phyloP scores from a whole-genome alignment of 2,888 invertebrate species.

The Limnephilus rhombicus region DNA sequence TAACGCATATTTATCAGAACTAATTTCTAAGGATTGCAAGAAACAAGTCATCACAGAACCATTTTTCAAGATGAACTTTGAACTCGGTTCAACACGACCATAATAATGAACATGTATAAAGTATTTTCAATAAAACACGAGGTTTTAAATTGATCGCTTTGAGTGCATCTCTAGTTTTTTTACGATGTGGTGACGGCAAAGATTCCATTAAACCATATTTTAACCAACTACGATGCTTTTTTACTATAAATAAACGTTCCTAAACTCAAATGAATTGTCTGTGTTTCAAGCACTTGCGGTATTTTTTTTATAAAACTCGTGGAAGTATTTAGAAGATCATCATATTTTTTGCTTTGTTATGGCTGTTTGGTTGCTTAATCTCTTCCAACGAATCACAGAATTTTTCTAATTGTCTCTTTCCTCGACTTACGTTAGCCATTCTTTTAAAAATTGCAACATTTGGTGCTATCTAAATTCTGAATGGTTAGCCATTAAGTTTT shows the following conservation, averaged over 20 bases:
- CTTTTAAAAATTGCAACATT: neutral
- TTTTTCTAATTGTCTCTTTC: neutral
- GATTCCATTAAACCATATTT: neutral
- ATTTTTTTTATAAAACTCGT: neutral
- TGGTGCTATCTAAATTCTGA: neutral
- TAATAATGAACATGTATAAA: neutral
- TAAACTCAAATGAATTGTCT: neutral
- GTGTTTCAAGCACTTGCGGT: neutral
- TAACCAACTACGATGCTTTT: neutral
- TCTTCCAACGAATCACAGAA: neutral
- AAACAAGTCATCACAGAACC: neutral
- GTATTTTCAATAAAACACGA: neutral
- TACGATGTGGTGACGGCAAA: neutral
- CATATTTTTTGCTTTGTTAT: constrained; percentile 1
- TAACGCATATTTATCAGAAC: neutral
- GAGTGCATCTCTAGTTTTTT: neutral
- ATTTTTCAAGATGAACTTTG: neutral
- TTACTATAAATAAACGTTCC: neutral
- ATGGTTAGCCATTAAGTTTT: neutral
- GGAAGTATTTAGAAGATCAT: neutral
- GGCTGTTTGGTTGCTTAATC: neutral
- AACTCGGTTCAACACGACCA: neutral
- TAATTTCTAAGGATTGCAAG: neutral
- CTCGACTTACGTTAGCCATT: neutral
- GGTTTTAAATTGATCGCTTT: neutral